phyloP scores from a whole-genome alignment of 1,140 invertebrate genomes.

The Prorops nasuta region DNA sequence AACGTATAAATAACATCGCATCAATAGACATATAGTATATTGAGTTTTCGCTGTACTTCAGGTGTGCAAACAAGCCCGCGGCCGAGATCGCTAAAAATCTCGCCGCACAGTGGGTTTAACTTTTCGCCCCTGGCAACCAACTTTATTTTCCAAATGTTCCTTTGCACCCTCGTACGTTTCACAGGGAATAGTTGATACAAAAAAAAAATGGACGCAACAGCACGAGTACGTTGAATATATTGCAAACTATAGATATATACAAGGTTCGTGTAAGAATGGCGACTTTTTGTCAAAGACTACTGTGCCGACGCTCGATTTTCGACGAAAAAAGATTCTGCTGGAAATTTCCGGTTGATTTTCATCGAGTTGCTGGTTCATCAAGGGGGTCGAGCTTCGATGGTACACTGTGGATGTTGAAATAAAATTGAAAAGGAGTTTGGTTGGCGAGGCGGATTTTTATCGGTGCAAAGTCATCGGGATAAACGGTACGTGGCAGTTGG shows the following conservation, averaged over 20 bases:
- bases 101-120: conserved; percentile 44
- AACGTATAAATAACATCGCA: neutral
- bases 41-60: conserved; percentile 25
- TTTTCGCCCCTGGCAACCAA: conserved; percentile 43
- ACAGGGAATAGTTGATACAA: neutral
- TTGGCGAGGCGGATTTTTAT: conserved; percentile 32
- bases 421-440: no score
- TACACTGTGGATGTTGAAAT: no score
- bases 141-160: conserved; percentile 22
- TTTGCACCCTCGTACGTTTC: conserved; percentile 12
- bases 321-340: no score
- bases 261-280: no score
- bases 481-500: conserved; percentile 34
- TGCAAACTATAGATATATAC: no score
- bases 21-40: neutral
- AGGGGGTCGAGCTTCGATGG: no score
- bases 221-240: no score
- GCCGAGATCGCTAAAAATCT: conserved; percentile 43
- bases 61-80: conserved; percentile 53
- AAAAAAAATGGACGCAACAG: no score
- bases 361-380: no score
- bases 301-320: no score
- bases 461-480: conserved; percentile 30
- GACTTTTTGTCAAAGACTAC: no score
- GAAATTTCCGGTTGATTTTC: no score